A percentile compares a stretch with the other conserved stretches of the same genome.
phyloP scores from a whole-genome alignment of 1,140 invertebrate genomes.

The Agrilus planipennis region DNA sequence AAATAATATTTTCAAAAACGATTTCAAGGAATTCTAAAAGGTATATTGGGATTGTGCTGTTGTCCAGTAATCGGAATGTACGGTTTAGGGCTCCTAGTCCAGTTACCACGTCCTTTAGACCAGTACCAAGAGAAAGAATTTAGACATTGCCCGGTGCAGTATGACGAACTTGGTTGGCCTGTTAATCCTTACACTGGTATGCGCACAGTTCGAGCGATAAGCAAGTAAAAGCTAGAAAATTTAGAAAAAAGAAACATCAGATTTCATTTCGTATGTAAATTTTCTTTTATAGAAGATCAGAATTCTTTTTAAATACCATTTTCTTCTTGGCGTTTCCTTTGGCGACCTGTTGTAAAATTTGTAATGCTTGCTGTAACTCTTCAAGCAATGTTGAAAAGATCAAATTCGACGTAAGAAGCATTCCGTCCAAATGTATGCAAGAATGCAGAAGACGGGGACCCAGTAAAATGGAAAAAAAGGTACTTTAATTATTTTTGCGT shows the following conservation, averaged over 20 bases:
- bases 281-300: conserved; percentile 13
- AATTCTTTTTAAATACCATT: conserved; percentile 18
- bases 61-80: conserved; percentile 8
- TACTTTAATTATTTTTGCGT: too few species aligned
- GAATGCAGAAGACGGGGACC: too few species aligned
- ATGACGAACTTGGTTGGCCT: conserved; percentile 8
- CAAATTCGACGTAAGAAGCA: too few species aligned
- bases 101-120: conserved; percentile 15
- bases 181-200: conserved; percentile 10
- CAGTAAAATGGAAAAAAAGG: too few species aligned
- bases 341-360: conserved; percentile 7
- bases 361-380: conserved; percentile 10
- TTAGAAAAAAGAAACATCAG: background rate
- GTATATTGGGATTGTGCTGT: conserved; percentile 15
- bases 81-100: conserved; percentile 9
- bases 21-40: conserved; percentile 17
- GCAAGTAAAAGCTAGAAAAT: conserved; percentile 5
- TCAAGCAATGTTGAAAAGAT: too few species aligned
- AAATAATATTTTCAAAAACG: too few species aligned
- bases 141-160: conserved; percentile 5
- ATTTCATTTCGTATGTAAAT: conserved; percentile 4
- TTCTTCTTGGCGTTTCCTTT: conserved; percentile 18
- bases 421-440: too few species aligned
- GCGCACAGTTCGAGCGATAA: conserved; percentile 6
- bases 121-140: conserved; percentile 16